phyloP scores from a whole-genome alignment of 2,888 invertebrate genomes.

The Ceramica pisi region DNA sequence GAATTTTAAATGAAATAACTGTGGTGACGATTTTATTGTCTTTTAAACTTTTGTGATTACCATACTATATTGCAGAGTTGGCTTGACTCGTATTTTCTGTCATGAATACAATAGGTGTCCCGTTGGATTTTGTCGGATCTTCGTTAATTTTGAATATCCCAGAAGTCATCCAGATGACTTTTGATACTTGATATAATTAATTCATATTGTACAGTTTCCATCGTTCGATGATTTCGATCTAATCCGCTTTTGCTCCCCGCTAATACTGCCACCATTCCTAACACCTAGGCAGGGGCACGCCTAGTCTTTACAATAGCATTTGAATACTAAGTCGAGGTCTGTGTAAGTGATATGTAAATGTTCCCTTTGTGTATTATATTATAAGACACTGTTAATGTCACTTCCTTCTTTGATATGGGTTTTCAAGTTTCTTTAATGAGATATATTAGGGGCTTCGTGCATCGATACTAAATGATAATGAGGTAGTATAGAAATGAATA shows the following conservation, averaged over 20 bases:
- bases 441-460: conserved; percentile 56
- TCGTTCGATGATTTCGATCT: background rate
- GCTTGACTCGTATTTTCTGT: background rate
- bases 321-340: conserved; percentile 69
- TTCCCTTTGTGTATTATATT: conserved; percentile 57
- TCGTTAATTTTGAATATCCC: background rate
- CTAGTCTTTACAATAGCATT: conserved; percentile 60
- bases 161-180: no score
- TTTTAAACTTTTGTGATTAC: conserved; percentile 25
- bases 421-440: conserved; percentile 56
- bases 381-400: conserved; percentile 60
- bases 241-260: conserved; percentile 29
- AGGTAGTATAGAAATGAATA: conserved; percentile 34
- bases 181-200: no score
- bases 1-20: conserved; percentile 37
- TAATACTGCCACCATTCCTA: conserved; percentile 37
- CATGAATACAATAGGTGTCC: background rate
- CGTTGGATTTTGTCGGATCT: background rate
- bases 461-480: conserved; percentile 44
- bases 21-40: conserved; percentile 29
- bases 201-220: no score
- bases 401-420: conserved; percentile 62
- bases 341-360: conserved; percentile 70
- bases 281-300: conserved; percentile 38
- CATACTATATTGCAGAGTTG: conserved; percentile 1